Conservation (phyloP, 2,113 vertebrate genomes). For the Atractosteus spatula region DNA sequence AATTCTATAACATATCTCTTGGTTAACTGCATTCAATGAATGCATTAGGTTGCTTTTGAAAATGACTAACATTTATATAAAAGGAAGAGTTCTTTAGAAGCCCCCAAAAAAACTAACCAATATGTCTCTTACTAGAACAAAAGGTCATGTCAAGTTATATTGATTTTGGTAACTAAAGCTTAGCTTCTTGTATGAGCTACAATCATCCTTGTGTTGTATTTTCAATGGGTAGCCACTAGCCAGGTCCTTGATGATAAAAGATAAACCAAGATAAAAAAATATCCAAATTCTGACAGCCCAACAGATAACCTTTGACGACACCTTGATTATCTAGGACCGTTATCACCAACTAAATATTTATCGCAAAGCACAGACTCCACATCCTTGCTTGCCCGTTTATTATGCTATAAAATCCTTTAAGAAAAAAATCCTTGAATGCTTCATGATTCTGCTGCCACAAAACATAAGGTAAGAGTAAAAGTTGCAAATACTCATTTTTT, state of each 20-base stretch:
- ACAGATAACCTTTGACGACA: conserved; percentile 71
- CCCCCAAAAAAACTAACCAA: conserved; percentile 33
- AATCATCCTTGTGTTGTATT: conserved; percentile 52
- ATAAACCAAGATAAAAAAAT: conserved; percentile 70
- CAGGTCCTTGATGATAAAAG: conserved; percentile 61
- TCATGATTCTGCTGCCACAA: too few relatives aligned
- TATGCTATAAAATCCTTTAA: conserved; percentile 41
- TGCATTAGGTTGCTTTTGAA: conserved; percentile 52
- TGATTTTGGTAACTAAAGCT: conserved; percentile 61
- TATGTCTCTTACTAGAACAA: conserved; percentile 45
- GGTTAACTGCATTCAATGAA: conserved; percentile 43
- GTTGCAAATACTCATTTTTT: too few relatives aligned
- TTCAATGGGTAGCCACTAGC: conserved; percentile 60
- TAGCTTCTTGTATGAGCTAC: conserved; percentile 46
- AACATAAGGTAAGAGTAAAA: too few relatives aligned
- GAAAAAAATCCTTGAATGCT: conserved; percentile 2
- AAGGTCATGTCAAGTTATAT: conserved; percentile 59
- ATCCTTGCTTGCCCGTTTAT: conserved; percentile 57
- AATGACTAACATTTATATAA: conserved; percentile 68
- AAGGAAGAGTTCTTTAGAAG: conserved; percentile 26
- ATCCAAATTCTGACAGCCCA: conserved; percentile 66
- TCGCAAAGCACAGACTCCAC: conserved; percentile 60
- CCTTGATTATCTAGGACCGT: conserved; percentile 64
- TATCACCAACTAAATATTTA: conserved; percentile 75
- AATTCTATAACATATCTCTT: conserved; percentile 45